Percentiles rank a stretch among this genome's conserved stretches.
These are phyloP conservation scores for Gadopsis bispinosus DNA, from an alignment of 2,797 vertebrate genomes.

Conservation along the genomic window DNA sequence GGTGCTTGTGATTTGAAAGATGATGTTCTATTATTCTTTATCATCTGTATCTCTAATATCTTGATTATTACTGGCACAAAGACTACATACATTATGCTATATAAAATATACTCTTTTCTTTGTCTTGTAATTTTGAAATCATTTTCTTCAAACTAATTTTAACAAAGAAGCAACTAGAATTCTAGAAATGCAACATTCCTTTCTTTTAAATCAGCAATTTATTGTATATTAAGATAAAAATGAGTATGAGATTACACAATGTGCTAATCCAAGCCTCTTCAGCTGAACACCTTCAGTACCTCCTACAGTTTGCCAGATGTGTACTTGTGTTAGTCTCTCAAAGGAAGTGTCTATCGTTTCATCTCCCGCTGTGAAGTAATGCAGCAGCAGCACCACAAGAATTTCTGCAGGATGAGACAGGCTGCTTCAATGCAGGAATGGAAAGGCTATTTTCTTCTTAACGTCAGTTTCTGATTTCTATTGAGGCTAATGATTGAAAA, in stretches of 20 bases:
- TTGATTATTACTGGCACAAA: not conserved
- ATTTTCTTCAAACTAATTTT: not conserved
- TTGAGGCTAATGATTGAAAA: conserved; percentile 5
- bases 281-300: conserved; percentile 23
- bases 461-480: conserved; percentile 17
- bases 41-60: not conserved
- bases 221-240: conserved; percentile 22
- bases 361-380: conserved; percentile 54
- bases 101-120: not conserved
- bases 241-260: conserved; percentile 17
- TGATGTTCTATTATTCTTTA: not conserved
- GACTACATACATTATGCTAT: not conserved
- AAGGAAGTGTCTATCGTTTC: conserved; percentile 43
- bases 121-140: not conserved
- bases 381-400: conserved; percentile 25
- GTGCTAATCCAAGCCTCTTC: conserved; percentile 33
- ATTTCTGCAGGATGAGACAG: conserved; percentile 33
- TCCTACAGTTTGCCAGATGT: conserved; percentile 62
- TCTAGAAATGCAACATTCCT: not conserved
- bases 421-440: conserved; percentile 4
- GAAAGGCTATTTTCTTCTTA: conserved; percentile 12
- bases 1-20: not conserved
- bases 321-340: conserved; percentile 43
- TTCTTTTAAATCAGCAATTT: not conserved
- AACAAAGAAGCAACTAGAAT: not conserved